Percentiles rank a stretch among this genome's conserved stretches.
Evolutionary conservation across 2,888 invertebrate genomes (phyloP).

Genomic region (Octonoba sinensis): DNA sequence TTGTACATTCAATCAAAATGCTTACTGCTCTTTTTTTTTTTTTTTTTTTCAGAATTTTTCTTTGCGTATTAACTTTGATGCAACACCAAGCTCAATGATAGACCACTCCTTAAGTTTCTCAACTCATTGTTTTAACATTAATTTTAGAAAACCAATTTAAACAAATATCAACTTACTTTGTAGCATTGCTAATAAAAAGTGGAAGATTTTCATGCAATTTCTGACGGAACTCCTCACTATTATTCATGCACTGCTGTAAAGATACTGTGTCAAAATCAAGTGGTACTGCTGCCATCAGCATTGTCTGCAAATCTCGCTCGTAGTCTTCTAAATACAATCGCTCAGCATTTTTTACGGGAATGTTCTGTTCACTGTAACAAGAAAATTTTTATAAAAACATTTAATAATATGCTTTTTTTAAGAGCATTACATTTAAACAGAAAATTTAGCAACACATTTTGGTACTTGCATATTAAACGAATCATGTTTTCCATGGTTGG

Average conservation of each 20-base stretch:
- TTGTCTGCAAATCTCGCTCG: constrained; percentile 20
- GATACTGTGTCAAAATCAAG: constrained; percentile 38
- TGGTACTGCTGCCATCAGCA: constrained; percentile 16
- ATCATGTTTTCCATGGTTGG: too few relatives aligned
- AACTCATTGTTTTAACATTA: too few relatives aligned
- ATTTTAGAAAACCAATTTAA: background rate
- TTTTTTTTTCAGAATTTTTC: too few relatives aligned
- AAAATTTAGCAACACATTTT: too few relatives aligned
- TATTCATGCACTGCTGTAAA: constrained; percentile 20
- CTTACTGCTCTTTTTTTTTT: too few relatives aligned
- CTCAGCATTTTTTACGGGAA: constrained; percentile 30
- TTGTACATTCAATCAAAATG: background rate
- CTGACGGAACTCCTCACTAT: constrained; percentile 23
- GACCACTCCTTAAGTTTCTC: too few relatives aligned
- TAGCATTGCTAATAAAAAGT: constrained; percentile 26
- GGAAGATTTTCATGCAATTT: constrained; percentile 26
- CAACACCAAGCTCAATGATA: too few relatives aligned
- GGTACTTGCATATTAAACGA: too few relatives aligned
- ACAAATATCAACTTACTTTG: constrained; percentile 29
- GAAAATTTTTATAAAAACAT: background rate
- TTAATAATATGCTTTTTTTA: too few relatives aligned
- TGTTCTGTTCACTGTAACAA: constrained; percentile 50
- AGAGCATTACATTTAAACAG: too few relatives aligned
- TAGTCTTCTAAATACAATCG: constrained; percentile 32
- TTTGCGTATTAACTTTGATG: too few relatives aligned